A percentile compares a stretch with the other conserved stretches of the same genome.
phyloP scores from a whole-genome alignment of 2,113 vertebrate genomes.

The Pholis gunnellus region DNA sequence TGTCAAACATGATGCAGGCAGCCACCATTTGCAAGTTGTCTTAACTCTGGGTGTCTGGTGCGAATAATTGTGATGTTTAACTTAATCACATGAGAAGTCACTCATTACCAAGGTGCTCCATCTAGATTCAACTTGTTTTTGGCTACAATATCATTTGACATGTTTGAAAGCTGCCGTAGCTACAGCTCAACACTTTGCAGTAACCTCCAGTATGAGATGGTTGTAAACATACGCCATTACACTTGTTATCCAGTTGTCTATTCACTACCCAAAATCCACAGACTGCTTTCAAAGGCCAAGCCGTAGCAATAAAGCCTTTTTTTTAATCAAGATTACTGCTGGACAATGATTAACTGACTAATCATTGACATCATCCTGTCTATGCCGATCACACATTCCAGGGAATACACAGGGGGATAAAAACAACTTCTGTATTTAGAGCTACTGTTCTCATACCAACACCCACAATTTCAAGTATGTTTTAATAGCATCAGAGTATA shows the following conservation, averaged over 20 bases:
- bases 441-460: not conserved
- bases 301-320: not conserved
- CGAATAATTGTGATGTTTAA: not conserved
- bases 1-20: not conserved
- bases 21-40: not conserved
- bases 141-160: not conserved
- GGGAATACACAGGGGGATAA: conserved; percentile 27
- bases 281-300: not conserved
- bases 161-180: not conserved
- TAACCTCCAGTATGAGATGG: not conserved
- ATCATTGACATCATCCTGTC: conserved; percentile 62
- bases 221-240: not conserved
- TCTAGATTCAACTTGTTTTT: not conserved
- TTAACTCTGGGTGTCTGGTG: not conserved
- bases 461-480: not conserved
- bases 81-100: not conserved
- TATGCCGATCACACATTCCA: conserved; percentile 28
- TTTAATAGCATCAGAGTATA: not conserved
- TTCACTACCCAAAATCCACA: not conserved
- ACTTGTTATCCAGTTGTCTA: not conserved
- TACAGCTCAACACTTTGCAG: not conserved
- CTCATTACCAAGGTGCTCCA: not conserved
- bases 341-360: conserved; percentile 51
- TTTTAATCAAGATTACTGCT: too few relatives aligned
- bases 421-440: conserved; percentile 13